These are phyloP conservation scores for Hemicentrotus pulcherrimus DNA, from an alignment of 35 echinoderm and acorn worm genomes.

Conservation along the genomic window DNA sequence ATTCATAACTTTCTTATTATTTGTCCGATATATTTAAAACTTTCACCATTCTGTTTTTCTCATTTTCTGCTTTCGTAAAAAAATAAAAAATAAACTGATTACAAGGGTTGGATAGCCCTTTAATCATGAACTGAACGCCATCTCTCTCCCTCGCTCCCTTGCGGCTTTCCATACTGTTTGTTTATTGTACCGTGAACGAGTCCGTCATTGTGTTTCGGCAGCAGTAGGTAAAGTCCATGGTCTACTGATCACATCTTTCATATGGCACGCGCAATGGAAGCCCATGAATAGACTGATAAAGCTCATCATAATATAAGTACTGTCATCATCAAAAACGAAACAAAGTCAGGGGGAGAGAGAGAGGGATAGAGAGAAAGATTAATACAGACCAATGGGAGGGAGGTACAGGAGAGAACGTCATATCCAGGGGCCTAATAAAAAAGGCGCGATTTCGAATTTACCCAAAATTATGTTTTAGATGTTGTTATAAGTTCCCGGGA, in stretches of 20 bases:
- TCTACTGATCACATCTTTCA: not conserved
- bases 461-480: not conserved
- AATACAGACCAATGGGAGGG: not conserved
- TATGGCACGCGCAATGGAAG: constrained; percentile 4
- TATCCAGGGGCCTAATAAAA: not conserved
- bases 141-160: not conserved
- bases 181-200: not conserved
- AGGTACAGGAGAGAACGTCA: not conserved
- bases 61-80: no score
- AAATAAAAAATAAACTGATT: no score
- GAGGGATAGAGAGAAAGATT: not conserved
- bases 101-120: no score
- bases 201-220: not conserved
- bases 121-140: not conserved
- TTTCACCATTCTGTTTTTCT: no score
- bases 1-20: no score
- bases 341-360: not conserved
- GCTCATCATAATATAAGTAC: not conserved
- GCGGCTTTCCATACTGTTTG: not conserved
- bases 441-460: not conserved
- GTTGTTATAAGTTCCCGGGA: not conserved
- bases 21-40: no score
- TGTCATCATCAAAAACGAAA: not conserved
- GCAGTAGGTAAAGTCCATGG: not conserved
- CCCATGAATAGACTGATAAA: not conserved